Conservation (phyloP, 2,113 vertebrate species). For the Aythya baeri region DNA sequence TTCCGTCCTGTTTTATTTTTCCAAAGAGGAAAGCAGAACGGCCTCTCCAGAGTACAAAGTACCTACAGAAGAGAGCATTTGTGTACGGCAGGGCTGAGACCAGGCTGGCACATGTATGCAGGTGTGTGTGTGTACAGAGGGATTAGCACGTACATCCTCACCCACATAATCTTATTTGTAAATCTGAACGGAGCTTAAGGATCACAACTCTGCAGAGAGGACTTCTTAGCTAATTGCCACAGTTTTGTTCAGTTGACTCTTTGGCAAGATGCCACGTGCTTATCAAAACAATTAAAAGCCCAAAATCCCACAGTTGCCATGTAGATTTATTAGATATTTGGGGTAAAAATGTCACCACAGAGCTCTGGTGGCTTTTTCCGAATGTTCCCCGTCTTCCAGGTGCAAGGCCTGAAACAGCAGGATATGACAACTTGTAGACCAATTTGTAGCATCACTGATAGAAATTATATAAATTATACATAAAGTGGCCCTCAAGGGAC, state of each 20-base stretch:
- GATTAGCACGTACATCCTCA: not conserved
- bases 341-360: not conserved
- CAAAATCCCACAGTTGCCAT: not conserved
- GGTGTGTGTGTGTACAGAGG: not conserved
- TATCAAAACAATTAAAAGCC: constrained; percentile 47
- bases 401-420: not conserved
- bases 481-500: not conserved
- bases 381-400: not conserved
- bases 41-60: not conserved
- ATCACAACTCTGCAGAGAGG: constrained; percentile 14
- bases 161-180: not conserved
- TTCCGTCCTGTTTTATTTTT: accelerated
- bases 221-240: constrained; percentile 17
- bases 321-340: not conserved
- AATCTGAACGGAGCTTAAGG: not conserved
- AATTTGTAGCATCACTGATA: not conserved
- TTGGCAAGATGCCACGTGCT: constrained; percentile 25
- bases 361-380: not conserved
- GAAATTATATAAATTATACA: not conserved
- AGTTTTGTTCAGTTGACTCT: constrained; percentile 3
- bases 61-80: accelerated
- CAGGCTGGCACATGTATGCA: accelerated
- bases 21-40: not conserved
- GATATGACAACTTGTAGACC: not conserved
- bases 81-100: not conserved